Evolutionary conservation across 2,113 vertebrate genomes (phyloP).

Genomic region (Hemicordylus capensis): DNA sequence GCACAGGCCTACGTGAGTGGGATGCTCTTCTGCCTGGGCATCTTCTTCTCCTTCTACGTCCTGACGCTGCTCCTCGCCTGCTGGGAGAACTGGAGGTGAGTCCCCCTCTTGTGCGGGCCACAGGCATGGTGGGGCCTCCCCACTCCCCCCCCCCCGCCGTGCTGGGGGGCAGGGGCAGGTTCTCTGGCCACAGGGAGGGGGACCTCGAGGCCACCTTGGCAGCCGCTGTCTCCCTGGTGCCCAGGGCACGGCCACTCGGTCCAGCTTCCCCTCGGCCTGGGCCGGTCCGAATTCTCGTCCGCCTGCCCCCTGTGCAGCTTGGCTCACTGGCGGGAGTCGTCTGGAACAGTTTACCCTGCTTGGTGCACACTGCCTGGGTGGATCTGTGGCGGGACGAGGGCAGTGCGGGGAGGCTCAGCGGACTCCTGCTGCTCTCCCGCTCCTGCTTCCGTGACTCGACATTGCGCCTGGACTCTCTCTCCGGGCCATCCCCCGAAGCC

Average conservation of each 20-base stretch:
- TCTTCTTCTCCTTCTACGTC: constrained; percentile 95
- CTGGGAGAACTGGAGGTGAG: constrained; percentile 89
- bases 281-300: no score
- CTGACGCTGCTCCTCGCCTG: constrained; percentile 88
- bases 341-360: background rate
- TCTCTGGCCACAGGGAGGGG: background rate
- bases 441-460: no score
- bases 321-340: no score
- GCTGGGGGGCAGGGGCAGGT: background rate
- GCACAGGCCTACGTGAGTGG: constrained; percentile 88
- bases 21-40: constrained; percentile 91
- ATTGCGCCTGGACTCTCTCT: background rate
- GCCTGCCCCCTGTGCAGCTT: background rate
- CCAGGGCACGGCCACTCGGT: no score
- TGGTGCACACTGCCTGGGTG: background rate
- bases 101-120: accelerated
- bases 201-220: background rate
- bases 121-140: accelerated
- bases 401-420: no score
- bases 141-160: no score
- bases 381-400: no score
- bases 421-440: no score
- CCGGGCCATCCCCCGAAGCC: background rate
- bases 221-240: no score
- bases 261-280: no score